These are phyloP conservation scores for Anagyrus pseudococci DNA, from an alignment of 2,888 invertebrate genomes.

Conservation along the genomic window DNA sequence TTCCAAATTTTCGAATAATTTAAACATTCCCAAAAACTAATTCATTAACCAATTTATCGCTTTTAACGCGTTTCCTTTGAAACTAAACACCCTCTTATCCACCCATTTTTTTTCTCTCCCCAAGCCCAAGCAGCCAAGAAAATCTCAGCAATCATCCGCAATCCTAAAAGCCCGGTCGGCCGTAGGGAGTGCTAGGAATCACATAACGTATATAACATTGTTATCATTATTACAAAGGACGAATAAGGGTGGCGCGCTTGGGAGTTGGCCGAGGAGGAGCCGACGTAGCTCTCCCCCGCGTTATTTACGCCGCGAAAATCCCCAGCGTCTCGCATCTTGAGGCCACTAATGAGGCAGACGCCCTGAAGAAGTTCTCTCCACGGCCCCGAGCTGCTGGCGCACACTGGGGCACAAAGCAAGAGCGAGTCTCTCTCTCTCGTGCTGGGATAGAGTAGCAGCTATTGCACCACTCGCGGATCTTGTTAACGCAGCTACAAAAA, in stretches of 20 bases:
- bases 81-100: too few relatives aligned
- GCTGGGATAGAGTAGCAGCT: too few relatives aligned
- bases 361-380: conserved; percentile 18
- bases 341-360: conserved; percentile 29
- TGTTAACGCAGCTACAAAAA: too few relatives aligned
- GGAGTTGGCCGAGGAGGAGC: not conserved
- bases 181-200: not conserved
- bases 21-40: too few relatives aligned
- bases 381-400: not conserved
- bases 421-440: too few relatives aligned
- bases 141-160: not conserved
- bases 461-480: too few relatives aligned
- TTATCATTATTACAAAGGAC: conserved; percentile 3
- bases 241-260: not conserved
- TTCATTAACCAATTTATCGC: too few relatives aligned
- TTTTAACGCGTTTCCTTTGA: too few relatives aligned
- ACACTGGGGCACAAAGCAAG: conserved; percentile 9
- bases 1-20: too few relatives aligned
- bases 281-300: not conserved
- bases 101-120: not conserved
- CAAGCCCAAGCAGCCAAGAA: not conserved
- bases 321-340: conserved; percentile 15
- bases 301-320: conserved; percentile 18
- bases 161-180: not conserved
- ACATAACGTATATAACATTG: not conserved